Evolutionary conservation across 2,113 vertebrate species (phyloP), one percentile per base, ranked within the genome.

Genomic region (Menidia beryllina): DNA sequence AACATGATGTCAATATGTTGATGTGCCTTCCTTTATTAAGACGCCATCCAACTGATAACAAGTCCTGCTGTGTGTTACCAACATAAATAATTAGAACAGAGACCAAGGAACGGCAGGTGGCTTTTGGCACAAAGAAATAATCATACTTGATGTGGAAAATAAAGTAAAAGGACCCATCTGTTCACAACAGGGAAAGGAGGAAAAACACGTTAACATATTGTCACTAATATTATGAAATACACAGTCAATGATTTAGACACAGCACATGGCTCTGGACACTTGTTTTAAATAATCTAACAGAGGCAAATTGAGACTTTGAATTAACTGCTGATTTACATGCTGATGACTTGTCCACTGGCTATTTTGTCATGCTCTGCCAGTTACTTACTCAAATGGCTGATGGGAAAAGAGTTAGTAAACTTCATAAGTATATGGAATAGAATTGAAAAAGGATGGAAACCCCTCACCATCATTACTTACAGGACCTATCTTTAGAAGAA

Each of bases 81-180:
- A 98, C 96, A 98, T 97, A 98, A 97, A 98, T 97, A 98, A 98
- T 99, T 97, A 99, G 94, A 96, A 94, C 94, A 94, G 96, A 97
- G 97, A 96, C 95, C 94, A 77, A 94, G 88, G 94, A 98, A 94
- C 96, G 95, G 97, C 97, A 98, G 97, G 97, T 97, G 96, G 96
- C 95, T 97, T 96, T 97, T 98, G 96, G 96, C 97, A 97, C 94
- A 93, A 95, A 96, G 94, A 97, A 97, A 97, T 96, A 96, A 97
- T 97, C 96, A 95, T 95, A 97, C 95, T 97, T 98, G 97, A 99
- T 98, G 96, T 97, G 96, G 97, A 99, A 98, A 97, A 97, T 96
- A 96, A 99, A 98, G 97, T 98, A 98, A 99, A 99, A 97, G 96
- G 95, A 96, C 95, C 97, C 97, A 99, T 99, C 97, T 98, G 97